A percentile compares a stretch with the other conserved stretches of the same genome.
phyloP scores from a whole-genome alignment of 2,888 invertebrate genomes.

The Cryptus viduatorius region DNA sequence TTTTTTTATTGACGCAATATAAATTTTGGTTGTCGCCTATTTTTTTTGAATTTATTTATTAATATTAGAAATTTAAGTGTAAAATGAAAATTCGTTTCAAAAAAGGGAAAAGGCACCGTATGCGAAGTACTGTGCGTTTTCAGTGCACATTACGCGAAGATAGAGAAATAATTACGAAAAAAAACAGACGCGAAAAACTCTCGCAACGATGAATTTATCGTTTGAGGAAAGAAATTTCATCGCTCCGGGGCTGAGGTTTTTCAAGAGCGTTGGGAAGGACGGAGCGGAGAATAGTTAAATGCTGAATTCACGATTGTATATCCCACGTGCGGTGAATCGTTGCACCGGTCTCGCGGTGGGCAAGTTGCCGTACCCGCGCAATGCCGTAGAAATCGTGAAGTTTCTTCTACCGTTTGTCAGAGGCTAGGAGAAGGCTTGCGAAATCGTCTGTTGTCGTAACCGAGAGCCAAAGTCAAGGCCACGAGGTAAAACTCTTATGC shows the following conservation, averaged over 20 bases:
- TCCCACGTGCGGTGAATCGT: constrained; percentile 32
- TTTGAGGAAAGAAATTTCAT: background rate
- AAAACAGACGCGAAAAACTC: background rate
- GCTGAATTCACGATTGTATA: constrained; percentile 6
- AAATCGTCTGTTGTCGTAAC: constrained; percentile 80
- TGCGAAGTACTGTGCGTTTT: no score
- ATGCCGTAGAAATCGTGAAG: constrained; percentile 20
- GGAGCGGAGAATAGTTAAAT: constrained; percentile 1
- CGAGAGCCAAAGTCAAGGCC: constrained; percentile 84
- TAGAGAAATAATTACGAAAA: background rate
- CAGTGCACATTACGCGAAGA: background rate
- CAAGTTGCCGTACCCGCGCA: background rate
- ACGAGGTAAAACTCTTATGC: constrained; percentile 79
- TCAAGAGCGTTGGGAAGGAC: background rate
- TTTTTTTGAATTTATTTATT: no score
- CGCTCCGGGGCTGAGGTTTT: background rate
- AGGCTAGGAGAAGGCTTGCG: constrained; percentile 69
- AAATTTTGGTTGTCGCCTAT: no score
- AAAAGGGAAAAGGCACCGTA: no score
- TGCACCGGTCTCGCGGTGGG: constrained; percentile 25
- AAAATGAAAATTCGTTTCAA: no score
- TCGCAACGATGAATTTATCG: background rate
- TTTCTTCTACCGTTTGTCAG: constrained; percentile 41
- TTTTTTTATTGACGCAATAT: no score
- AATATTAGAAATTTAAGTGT: no score